Evolutionary conservation across 2,113 vertebrate species (phyloP), one percentile per base, ranked within the genome.

Genomic region (Pterophyllum scalare): DNA sequence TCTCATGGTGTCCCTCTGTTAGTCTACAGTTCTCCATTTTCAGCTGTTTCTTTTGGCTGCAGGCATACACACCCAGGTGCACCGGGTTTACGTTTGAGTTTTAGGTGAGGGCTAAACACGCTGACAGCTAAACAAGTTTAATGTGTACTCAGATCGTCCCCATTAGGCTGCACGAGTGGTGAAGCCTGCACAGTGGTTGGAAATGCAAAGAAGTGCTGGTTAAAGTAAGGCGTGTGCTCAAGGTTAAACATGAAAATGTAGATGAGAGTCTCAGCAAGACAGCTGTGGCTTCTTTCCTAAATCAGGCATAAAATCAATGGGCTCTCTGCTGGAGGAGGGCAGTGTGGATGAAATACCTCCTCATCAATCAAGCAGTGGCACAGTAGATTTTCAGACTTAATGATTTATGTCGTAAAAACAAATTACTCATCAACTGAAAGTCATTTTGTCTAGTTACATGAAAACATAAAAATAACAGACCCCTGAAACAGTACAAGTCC

Each of bases 321-420:
- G 28, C 10, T 57, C 6, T 3, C 38, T 60, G 65, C 59, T 64
- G 22, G 56, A 76, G 64, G 17, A 28, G 3, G 3, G 4, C 26
- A 2, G 46, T 20, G 2, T 54, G 14, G 31, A 33, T 60, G 49
- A 85, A 75, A 74, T 75, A 24, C 61, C 6, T 80, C 26, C 38
- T 81, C 43, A 84, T 87, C 56, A 82, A 59, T 89, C 89, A 87
- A 54, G 60, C 3, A 7, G 8, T 59, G 15, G 77, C 81, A 87
- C 87, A 58, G 86, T 85, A 15, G 52, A 17, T 58, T 82, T 19
- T 54, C 77, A 15, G 49, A 24, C 56, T n/a, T 3, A 28, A 49
- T 28, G 49, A 87, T 82, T 72, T 64, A 22, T 33, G 33, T 33
- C 33, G 6, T 33, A 33, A 62, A 40, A 81, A n/a, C 22, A 59